Evolutionary conservation across 2,797 vertebrate genomes (phyloP), one percentile per base, ranked within the genome.

Genomic region (Pterois miles): DNA sequence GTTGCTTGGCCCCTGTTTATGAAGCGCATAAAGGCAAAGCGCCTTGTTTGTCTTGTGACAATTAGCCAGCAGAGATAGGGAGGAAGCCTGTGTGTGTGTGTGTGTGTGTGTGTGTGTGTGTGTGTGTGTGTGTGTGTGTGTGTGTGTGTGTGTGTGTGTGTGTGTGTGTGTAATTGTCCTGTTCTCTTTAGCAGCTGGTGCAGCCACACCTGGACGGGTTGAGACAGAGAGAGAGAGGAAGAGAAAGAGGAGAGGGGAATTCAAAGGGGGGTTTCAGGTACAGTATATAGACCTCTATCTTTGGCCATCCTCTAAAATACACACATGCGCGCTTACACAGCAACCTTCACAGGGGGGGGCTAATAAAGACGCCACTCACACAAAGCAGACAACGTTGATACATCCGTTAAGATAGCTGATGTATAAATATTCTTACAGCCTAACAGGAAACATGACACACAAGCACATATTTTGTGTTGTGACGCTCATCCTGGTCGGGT

Each of bases 31-130:
- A 91, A 93, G 92, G 89, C 89, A 89, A 91, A 90, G 89, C 92
- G 92, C 92, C 93, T 92, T 95, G 95, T 95, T 95, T 95, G 94
- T 94, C 95, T 95, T 94, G 89, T 94, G 94, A 95, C 94, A 95
- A 95, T 95, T 94, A 96, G 89, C 91, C 86, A 87, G 87, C 88
- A 90, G 87, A 89, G 89, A 88, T 79, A 62, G 91, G 83, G 84
- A 76, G 84, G 63, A 70, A 38, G 67, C 16, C 14, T 14, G 58
- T 33, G 82, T 74, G 80, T 65, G 23, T 50, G 76, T 75, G 4
- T 46, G 31, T 40, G 27, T 76, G 67, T 76, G 65, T 59, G 73
- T 69, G 80, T 50, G 65, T 79, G 73, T 60, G 66, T 71, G 65
- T 48, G 81, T 76, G 65, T 59, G 4, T 46, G 31, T 40, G 27